phyloP scores from a whole-genome alignment of 2,888 invertebrate genomes.

The Sisyra terminalis region DNA sequence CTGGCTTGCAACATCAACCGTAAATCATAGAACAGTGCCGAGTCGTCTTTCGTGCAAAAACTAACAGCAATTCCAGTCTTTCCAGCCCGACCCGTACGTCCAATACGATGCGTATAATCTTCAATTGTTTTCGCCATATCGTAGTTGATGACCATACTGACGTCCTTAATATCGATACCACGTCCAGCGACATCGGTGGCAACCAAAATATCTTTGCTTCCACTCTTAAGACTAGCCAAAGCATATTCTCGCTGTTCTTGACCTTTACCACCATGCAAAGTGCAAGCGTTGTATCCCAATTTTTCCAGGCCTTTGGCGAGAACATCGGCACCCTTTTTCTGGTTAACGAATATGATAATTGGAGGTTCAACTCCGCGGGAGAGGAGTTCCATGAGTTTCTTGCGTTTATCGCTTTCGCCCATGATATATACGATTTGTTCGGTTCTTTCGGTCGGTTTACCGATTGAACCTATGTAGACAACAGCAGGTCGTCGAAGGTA shows the following conservation, averaged over 20 bases:
- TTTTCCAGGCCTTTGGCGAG: constrained; percentile 94
- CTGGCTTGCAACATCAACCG: constrained; percentile 80
- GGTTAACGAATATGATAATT: constrained; percentile 98
- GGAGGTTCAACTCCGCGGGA: constrained; percentile 87
- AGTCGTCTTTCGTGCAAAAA: constrained; percentile 95
- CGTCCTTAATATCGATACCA: constrained; percentile 99
- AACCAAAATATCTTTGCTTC: constrained; percentile 93
- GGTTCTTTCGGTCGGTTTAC: constrained; percentile 93
- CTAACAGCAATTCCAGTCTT: constrained; percentile 93
- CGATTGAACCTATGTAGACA: constrained; percentile 91
- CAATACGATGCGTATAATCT: constrained; percentile 96
- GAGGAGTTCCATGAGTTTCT: constrained; percentile 88
- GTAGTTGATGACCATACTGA: constrained; percentile 97
- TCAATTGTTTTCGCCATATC: constrained; percentile 99
- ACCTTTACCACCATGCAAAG: constrained; percentile 98
- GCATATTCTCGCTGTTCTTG: constrained; percentile 99
- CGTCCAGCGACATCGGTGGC: constrained; percentile 99
- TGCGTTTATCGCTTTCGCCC: constrained; percentile 88
- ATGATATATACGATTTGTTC: constrained; percentile 96
- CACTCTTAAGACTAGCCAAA: constrained; percentile 86
- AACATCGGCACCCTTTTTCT: constrained; percentile 98
- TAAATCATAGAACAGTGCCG: constrained; percentile 86
- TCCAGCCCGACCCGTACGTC: constrained; percentile 97
- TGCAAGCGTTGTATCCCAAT: constrained; percentile 90
- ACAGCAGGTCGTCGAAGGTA: constrained; percentile 93